Evolutionary conservation across 2,113 vertebrate species (phyloP).

Genomic region (Uria aalge): DNA sequence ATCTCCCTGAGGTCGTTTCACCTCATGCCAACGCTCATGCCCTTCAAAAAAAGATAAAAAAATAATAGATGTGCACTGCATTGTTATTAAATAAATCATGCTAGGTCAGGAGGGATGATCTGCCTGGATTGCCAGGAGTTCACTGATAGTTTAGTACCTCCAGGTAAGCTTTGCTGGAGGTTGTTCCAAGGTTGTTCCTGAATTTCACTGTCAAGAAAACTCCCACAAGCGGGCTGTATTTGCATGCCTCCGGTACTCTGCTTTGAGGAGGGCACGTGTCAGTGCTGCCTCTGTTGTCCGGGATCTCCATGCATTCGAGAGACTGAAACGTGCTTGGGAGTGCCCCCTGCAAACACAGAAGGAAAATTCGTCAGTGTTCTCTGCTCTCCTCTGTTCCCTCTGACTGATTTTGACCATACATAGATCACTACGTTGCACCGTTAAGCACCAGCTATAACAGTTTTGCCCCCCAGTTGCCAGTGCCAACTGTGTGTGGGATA

Average conservation of each 20-base stretch:
- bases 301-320: neutral
- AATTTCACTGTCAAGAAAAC: neutral
- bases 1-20: neutral
- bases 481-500: neutral
- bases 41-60: neutral
- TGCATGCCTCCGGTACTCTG: fast-evolving
- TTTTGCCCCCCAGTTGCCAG: neutral
- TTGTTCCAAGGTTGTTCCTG: neutral
- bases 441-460: neutral
- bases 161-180: fast-evolving
- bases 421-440: fast-evolving
- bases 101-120: neutral
- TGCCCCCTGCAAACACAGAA: neutral
- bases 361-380: neutral
- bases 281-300: neutral
- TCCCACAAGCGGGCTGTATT: neutral
- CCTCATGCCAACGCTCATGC: neutral
- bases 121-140: neutral
- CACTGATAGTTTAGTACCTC: fast-evolving
- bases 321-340: neutral
- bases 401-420: neutral
- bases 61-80: neutral
- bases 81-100: neutral
- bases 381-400: neutral
- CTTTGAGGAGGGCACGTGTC: fast-evolving